Percentiles rank a stretch among this genome's conserved stretches.
Evolutionary conservation across 2,113 vertebrate genomes (phyloP).

Genomic region (Actenoides hombroni): DNA sequence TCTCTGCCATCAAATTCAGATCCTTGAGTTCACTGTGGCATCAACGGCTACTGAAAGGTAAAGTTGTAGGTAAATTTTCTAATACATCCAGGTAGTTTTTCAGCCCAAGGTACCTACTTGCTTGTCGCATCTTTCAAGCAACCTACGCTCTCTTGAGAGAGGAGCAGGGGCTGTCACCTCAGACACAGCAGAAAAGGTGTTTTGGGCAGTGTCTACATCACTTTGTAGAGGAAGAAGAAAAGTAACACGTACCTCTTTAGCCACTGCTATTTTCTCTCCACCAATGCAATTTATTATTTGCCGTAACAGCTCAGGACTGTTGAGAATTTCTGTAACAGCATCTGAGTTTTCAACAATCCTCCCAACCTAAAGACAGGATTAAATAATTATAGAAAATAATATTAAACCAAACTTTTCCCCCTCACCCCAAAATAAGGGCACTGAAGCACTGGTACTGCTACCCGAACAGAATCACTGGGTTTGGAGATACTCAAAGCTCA

Average conservation of each 20-base stretch:
- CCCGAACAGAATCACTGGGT: not conserved
- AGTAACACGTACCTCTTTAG: conserved; percentile 83
- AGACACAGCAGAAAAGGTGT: not conserved
- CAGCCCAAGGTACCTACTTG: not conserved
- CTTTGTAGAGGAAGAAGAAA: not conserved
- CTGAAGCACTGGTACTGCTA: not conserved
- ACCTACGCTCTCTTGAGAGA: not conserved
- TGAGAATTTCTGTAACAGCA: conserved; percentile 81
- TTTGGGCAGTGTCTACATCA: no score
- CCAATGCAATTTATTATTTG: conserved; percentile 85
- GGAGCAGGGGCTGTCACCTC: not conserved
- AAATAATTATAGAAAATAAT: not conserved
- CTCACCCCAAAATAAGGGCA: not conserved
- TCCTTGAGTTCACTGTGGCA: not conserved
- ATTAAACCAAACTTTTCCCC: not conserved
- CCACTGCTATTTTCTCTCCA: conserved; percentile 88
- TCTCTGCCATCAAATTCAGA: not conserved
- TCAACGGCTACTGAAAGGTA: not conserved
- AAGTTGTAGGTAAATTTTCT: not conserved
- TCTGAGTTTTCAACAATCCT: conserved; percentile 83
- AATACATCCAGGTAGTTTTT: not conserved
- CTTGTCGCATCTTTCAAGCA: not conserved
- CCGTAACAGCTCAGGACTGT: conserved; percentile 78
- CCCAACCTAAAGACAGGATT: conserved; percentile 76
- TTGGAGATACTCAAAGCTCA: not conserved